phyloP scores from a whole-genome alignment of 2,888 invertebrate genomes.

The Troides helena region DNA sequence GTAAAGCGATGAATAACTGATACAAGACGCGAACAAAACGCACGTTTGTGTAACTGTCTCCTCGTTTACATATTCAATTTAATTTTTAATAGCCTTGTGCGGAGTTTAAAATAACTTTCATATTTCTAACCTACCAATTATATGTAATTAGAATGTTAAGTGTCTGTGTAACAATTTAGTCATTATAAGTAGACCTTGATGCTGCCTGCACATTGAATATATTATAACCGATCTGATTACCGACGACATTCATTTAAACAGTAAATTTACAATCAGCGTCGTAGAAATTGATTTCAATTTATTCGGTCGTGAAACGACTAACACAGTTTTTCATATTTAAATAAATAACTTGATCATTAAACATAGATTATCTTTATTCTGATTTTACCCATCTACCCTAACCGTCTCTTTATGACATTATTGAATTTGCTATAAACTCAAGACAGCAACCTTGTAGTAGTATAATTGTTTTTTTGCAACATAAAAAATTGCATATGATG shows the following conservation, averaged over 20 bases:
- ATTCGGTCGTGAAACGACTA: neutral
- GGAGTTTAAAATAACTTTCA: slow-evolving; percentile 23
- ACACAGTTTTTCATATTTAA: neutral
- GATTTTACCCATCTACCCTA: too few species aligned
- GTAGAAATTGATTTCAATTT: neutral
- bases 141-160: slow-evolving; percentile 30
- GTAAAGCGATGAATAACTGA: slow-evolving; percentile 18
- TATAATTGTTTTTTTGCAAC: slow-evolving; percentile 5
- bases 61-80: slow-evolving; percentile 20
- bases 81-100: slow-evolving; percentile 27
- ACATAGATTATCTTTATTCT: too few species aligned
- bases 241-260: neutral
- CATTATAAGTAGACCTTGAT: slow-evolving; percentile 25
- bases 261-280: neutral
- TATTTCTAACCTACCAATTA: slow-evolving; percentile 28
- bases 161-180: slow-evolving; percentile 19
- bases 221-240: neutral
- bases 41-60: slow-evolving; percentile 26
- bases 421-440: neutral
- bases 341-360: too few species aligned
- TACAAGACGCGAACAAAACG: slow-evolving; percentile 24
- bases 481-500: slow-evolving; percentile 1
- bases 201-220: slow-evolving; percentile 7
- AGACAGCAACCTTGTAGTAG: neutral
- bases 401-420: neutral